Conservation (phyloP, 2,888 invertebrate genomes). For the Ectemnius lituratus region DNA sequence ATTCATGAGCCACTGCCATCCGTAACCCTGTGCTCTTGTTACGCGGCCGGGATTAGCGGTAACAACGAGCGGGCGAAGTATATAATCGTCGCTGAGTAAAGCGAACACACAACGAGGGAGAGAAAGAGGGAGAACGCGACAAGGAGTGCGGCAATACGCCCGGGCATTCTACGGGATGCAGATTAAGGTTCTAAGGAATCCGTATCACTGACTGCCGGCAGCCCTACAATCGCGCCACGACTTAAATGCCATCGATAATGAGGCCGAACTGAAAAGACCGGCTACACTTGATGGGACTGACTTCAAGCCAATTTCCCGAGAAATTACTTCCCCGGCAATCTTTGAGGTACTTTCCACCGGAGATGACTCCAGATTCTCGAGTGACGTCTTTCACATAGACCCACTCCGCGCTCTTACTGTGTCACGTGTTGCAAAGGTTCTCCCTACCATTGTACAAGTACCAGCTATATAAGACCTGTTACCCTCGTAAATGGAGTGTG, state of each 20-base stretch:
- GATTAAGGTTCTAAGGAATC: constrained; percentile 71
- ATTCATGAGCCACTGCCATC: constrained; percentile 4
- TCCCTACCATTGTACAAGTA: too few species aligned
- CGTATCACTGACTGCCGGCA: constrained; percentile 69
- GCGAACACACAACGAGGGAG: too few species aligned
- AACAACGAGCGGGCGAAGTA: neutral
- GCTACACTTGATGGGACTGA: too few species aligned
- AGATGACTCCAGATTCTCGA: too few species aligned
- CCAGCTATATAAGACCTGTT: too few species aligned
- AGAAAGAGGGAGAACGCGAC: neutral
- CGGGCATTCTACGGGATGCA: constrained; percentile 61
- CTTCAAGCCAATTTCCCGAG: too few species aligned
- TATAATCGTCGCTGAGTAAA: constrained; percentile 12
- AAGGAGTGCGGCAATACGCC: constrained; percentile 49
- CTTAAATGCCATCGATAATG: constrained; percentile 57
- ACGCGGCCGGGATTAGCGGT: neutral
- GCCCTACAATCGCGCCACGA: constrained; percentile 63
- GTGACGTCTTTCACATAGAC: too few species aligned
- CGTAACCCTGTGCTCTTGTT: constrained; percentile 4
- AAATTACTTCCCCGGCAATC: too few species aligned
- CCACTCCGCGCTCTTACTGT: too few species aligned
- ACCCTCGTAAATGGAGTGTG: too few species aligned
- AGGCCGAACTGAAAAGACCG: constrained; percentile 30
- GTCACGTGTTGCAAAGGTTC: too few species aligned
- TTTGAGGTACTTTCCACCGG: too few species aligned